Conservation (phyloP, 2,797 vertebrate species). For the Okamejei kenojei region DNA sequence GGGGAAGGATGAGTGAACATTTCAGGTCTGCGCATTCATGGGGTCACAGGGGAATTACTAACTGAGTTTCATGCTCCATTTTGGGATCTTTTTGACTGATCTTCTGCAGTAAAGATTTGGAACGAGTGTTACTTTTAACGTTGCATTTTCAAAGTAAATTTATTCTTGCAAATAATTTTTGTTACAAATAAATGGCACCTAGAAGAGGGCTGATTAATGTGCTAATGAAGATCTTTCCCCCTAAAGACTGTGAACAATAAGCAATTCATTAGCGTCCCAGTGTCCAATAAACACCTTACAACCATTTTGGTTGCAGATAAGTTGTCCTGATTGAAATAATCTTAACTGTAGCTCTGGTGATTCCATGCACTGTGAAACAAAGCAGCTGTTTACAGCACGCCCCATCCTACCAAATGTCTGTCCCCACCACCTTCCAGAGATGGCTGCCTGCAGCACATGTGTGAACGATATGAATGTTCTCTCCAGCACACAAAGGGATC, state of each 20-base stretch:
- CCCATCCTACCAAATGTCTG: not conserved
- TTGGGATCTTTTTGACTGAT: not conserved
- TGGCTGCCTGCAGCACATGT: not conserved
- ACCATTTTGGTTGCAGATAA: slow-evolving; percentile 1
- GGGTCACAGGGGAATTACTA: not conserved
- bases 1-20: not conserved
- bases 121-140: not conserved
- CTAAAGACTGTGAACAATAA: slow-evolving; percentile 17
- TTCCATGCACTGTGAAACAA: not conserved
- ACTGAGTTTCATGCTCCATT: not conserved
- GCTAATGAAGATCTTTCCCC: not conserved
- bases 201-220: not conserved
- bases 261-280: not conserved
- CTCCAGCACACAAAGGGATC: not conserved
- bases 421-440: not conserved
- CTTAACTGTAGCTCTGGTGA: not conserved
- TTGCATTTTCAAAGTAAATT: slow-evolving; percentile 19
- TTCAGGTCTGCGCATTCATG: not conserved
- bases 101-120: not conserved
- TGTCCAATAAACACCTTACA: not conserved
- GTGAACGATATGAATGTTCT: not conserved
- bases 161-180: not conserved
- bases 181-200: not conserved
- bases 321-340: not conserved
- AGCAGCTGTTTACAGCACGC: not conserved